Evolutionary conservation across 92 coral and sea anemone species (phyloP).

Genomic region (Heteractis magnifica): DNA sequence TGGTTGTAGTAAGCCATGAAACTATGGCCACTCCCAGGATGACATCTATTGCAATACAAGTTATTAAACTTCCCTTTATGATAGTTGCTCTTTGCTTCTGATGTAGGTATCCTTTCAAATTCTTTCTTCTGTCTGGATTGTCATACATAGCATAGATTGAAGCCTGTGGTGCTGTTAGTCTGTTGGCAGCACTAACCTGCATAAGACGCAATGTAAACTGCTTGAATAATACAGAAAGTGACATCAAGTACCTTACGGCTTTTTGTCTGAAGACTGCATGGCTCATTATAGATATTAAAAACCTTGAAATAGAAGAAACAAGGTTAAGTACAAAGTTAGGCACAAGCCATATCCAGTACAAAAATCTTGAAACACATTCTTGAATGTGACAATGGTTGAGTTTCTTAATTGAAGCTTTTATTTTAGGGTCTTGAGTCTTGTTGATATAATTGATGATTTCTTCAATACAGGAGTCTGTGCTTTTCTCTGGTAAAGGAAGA

Average conservation of each 20-base stretch:
- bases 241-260: conserved; percentile 1
- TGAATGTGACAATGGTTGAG: neutral
- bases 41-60: conserved; percentile 52
- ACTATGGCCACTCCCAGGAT: conserved; percentile 64
- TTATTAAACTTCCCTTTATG: conserved; percentile 23
- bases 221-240: conserved; percentile 26
- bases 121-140: neutral
- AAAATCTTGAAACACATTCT: neutral
- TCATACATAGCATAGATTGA: neutral
- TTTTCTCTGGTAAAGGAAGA: conserved; percentile 10
- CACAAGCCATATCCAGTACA: neutral
- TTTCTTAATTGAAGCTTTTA: conserved; percentile 1
- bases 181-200: conserved; percentile 5
- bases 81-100: conserved; percentile 25
- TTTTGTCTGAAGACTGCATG: conserved; percentile 7
- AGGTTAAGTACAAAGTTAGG: neutral
- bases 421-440: neutral
- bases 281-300: neutral
- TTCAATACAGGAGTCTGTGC: conserved; percentile 19
- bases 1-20: conserved; percentile 41
- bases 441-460: conserved; percentile 10
- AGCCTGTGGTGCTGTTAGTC: neutral
- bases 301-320: conserved; percentile 1
- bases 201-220: conserved; percentile 25
- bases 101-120: neutral